These are phyloP conservation scores for Ametastegia equiseti DNA, from an alignment of 2,888 invertebrate genomes.

Conservation along the genomic window DNA sequence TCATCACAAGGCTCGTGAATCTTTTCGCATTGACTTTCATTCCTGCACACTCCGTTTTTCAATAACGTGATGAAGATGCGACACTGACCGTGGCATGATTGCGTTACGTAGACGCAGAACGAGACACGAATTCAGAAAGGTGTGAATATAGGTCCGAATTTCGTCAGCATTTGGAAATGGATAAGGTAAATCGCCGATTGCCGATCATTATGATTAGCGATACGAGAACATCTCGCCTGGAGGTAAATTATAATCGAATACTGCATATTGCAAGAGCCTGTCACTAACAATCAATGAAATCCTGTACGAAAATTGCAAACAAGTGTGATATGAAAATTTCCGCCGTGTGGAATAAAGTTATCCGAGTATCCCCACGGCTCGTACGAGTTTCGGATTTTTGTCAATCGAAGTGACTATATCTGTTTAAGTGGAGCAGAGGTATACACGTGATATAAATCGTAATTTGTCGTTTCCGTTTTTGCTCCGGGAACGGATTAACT, in stretches of 20 bases:
- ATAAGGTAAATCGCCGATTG: neutral
- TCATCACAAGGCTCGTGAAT: too few relatives aligned
- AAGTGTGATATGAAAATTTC: neutral
- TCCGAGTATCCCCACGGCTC: neutral
- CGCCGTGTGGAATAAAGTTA: neutral
- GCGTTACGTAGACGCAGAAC: too few relatives aligned
- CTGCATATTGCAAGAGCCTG: too few relatives aligned
- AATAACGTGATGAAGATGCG: too few relatives aligned
- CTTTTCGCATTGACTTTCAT: too few relatives aligned
- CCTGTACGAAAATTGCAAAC: too few relatives aligned
- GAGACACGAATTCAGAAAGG: neutral
- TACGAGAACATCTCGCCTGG: neutral
- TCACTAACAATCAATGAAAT: too few relatives aligned
- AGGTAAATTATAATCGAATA: too few relatives aligned
- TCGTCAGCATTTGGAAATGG: neutral
- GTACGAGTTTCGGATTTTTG: neutral
- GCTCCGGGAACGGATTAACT: neutral
- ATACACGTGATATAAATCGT: neutral
- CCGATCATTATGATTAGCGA: neutral
- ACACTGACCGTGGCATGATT: too few relatives aligned
- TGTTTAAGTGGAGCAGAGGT: neutral
- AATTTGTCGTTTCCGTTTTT: slow-evolving; percentile 14
- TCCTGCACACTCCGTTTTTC: too few relatives aligned
- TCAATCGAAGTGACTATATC: neutral
- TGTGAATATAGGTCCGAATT: too few relatives aligned